A percentile compares a stretch with the other conserved stretches of the same genome.
Evolutionary conservation across 2,113 vertebrate genomes (phyloP).

Genomic region (Callocephalon fimbriatum): DNA sequence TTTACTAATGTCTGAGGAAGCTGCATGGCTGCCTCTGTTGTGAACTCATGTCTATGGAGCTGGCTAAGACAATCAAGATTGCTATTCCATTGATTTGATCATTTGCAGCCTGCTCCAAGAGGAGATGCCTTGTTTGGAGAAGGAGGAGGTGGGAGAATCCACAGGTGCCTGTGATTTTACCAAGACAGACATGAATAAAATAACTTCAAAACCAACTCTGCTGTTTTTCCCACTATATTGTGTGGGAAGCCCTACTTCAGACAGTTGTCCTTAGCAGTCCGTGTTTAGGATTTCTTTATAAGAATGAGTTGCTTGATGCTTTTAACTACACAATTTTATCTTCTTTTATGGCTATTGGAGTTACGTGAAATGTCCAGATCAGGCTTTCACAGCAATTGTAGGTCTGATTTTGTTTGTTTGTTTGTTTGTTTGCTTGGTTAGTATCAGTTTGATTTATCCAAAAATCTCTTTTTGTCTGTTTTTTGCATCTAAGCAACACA

Average conservation of each 20-base stretch:
- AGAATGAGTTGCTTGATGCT: neutral
- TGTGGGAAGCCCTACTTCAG: neutral
- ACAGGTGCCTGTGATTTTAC: neutral
- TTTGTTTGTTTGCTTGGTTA: neutral
- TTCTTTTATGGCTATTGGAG: neutral
- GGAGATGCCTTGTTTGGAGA: neutral
- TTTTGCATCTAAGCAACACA: neutral
- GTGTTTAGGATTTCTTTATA: neutral
- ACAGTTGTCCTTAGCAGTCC: neutral
- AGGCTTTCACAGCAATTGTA: neutral
- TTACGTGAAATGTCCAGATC: neutral
- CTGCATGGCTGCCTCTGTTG: constrained; percentile 22
- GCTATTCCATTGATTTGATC: constrained; percentile 1
- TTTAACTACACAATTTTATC: neutral
- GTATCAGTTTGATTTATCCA: neutral
- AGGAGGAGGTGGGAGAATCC: neutral
- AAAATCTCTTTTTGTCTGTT: neutral
- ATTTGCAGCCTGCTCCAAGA: neutral
- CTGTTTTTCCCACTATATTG: neutral
- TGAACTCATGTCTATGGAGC: constrained; percentile 56
- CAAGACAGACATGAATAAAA: neutral
- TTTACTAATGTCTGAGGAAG: constrained; percentile 56
- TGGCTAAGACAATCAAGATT: constrained; percentile 1
- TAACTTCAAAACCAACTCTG: neutral
- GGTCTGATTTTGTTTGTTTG: neutral